Evolutionary conservation across 2,113 vertebrate species (phyloP), one percentile per base, ranked within the genome.

Genomic region (Festucalex cinctus): DNA sequence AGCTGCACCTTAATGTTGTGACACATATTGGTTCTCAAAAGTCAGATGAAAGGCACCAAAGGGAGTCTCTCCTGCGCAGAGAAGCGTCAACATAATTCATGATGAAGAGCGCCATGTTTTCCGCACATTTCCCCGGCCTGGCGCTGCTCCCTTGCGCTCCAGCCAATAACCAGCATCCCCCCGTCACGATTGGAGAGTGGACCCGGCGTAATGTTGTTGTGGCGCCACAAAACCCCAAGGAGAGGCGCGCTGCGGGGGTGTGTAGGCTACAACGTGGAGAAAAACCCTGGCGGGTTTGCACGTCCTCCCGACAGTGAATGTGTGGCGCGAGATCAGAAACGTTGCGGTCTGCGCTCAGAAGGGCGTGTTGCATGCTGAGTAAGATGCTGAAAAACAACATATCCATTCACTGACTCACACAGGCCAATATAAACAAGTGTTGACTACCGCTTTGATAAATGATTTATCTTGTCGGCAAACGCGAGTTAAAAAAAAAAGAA

Each of bases 11-110:
- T 57, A 57, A 46, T 32, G 14, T 32, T 28, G 14, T 57, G 54
- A 17, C 73, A 65, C 41, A 57, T 41, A 32, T 56, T 28, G 48
- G 60, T 78, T 61, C 60, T 73, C 54, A 57, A 69, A 81, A 73
- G 14, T 57, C 65, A 54, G 74, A 22, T 57, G 49, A 35, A 36
- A 59, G 36, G 39, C 10, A 20, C 43, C 16, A 63, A 35, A 10
- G 8, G 63, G 46, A 63, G 60, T 32, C 20, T 9, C 13, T 65
- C 0, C 39, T 63, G n/a, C 24, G 41, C 12, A 36, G 66, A 41
- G 46, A 75, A 67, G 26, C 14, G 5, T 63, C 53, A 41, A 32
- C 39, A 5, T 65, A 48, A 65, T 65, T 65, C 13, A 46, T 65
- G 44, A 24, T 61, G 59, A 61, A 61, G 37, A 61, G 35, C 28